phyloP scores from a whole-genome alignment of 2,113 vertebrate genomes.

The cattle (Bos taurus) region ARS-UCD2.0 NC_037340.1:39485001-39485500 shows the following conservation, averaged over 20 bases:
- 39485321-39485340: background rate
- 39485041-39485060: background rate
- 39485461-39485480: background rate
- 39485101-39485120: rapidly evolving
- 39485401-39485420: background rate
- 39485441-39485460: background rate
- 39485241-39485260: background rate
- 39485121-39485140: background rate
- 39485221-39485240: background rate
- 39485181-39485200: background rate
- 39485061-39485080: background rate
- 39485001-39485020: background rate
- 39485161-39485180: background rate
- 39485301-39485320: background rate
- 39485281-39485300: background rate
- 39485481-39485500: background rate
- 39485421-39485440: background rate
- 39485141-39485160: background rate
- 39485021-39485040: background rate
- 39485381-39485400: background rate
- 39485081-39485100: background rate
- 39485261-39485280: background rate
- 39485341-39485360: background rate
- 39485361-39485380: background rate
- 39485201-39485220: background rate